Evolutionary conservation across 2,888 invertebrate genomes (phyloP).

Genomic region (Alitta virens): DNA sequence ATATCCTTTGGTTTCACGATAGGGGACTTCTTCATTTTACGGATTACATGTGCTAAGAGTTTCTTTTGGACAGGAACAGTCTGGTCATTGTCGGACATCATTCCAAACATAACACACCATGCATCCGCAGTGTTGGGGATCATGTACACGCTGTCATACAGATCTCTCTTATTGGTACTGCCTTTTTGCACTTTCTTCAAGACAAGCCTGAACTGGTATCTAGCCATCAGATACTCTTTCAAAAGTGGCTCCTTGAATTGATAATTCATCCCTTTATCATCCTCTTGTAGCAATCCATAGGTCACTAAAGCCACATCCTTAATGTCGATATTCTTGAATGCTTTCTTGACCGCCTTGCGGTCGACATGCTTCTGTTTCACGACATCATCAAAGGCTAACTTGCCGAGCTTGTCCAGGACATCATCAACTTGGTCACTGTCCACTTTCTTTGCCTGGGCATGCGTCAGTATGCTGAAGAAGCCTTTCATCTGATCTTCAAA

Average conservation of each 20-base stretch:
- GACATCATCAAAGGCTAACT: conserved; percentile 13
- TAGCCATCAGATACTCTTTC: conserved; percentile 23
- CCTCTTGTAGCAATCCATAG: conserved; percentile 3
- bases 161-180: not conserved
- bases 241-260: conserved; percentile 20
- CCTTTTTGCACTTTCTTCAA: not conserved
- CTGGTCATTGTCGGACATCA: conserved; percentile 11
- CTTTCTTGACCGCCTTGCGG: not conserved
- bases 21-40: conserved; percentile 8
- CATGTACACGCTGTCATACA: conserved; percentile 19
- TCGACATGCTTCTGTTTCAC: conserved; percentile 8
- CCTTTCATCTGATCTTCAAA: conserved; percentile 10
- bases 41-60: conserved; percentile 20
- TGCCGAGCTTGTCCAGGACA: conserved; percentile 18
- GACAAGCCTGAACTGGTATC: conserved; percentile 10
- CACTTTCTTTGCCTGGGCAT: not conserved
- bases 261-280: conserved; percentile 5
- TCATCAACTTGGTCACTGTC: not conserved
- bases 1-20: conserved; percentile 22
- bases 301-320: not conserved
- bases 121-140: conserved; percentile 24
- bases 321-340: not conserved
- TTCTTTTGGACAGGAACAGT: conserved; percentile 5
- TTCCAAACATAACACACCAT: conserved; percentile 25
- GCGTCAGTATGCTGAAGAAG: not conserved